Evolutionary conservation across 2,888 invertebrate genomes (phyloP).

Genomic region (Eupithecia centaureata): DNA sequence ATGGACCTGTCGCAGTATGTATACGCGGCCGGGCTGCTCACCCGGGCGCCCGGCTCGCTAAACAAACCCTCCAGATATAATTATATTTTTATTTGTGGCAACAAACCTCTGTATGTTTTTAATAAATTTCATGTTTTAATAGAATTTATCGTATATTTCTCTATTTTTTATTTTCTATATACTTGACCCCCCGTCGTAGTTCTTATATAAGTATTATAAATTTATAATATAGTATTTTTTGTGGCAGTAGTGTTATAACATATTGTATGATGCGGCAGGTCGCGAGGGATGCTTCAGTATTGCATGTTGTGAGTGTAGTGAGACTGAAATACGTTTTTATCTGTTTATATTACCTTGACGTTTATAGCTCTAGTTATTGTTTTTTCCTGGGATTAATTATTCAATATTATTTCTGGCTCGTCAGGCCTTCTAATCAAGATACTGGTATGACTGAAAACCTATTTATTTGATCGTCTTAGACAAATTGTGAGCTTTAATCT

Average conservation of each 20-base stretch:
- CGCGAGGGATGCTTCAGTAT: conserved; percentile 74
- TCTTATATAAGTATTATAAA: conserved; percentile 75
- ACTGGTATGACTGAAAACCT: conserved; percentile 51
- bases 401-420: conserved; percentile 69
- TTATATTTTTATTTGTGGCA: conserved; percentile 81
- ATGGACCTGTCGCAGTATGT: conserved; percentile 80
- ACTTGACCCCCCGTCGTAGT: conserved; percentile 68
- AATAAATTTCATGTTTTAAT: conserved; percentile 84
- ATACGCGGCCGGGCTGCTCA: conserved; percentile 57
- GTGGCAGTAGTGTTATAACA: conserved; percentile 79
- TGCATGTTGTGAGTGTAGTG: conserved; percentile 80
- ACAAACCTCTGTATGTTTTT: conserved; percentile 81
- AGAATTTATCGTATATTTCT: conserved; percentile 83
- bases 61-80: conserved; percentile 77
- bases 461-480: conserved; percentile 51
- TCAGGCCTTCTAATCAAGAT: conserved; percentile 65
- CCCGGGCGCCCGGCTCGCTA: conserved; percentile 53
- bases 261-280: conserved; percentile 74
- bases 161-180: conserved; percentile 79
- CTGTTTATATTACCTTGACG: conserved; percentile 76
- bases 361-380: conserved; percentile 71
- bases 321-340: conserved; percentile 74
- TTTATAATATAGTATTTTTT: conserved; percentile 73
- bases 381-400: conserved; percentile 63
- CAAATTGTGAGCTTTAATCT: conserved; percentile 63